Percentiles rank a stretch among this genome's conserved stretches.
These are phyloP conservation scores for Catostylus mosaicus DNA, from an alignment of 30 jellyfish, hydroid and myxozoan genomes.

Conservation along the genomic window DNA sequence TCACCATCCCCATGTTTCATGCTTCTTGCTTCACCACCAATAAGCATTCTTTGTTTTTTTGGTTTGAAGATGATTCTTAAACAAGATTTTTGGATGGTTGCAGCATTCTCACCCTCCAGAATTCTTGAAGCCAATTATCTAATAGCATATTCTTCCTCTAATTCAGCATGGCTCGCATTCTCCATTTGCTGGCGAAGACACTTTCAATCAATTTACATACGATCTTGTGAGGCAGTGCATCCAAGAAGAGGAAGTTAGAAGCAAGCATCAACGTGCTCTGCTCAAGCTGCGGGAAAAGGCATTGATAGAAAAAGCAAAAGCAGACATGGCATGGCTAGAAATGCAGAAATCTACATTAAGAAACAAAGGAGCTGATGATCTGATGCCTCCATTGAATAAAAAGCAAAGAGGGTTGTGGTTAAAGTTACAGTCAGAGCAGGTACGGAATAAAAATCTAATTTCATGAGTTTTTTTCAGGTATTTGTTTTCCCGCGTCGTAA, in stretches of 20 bases:
- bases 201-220: slow-evolving; percentile 78
- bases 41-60: too few species aligned
- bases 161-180: slow-evolving; percentile 65
- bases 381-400: slow-evolving; percentile 92
- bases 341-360: slow-evolving; percentile 74
- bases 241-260: slow-evolving; percentile 92
- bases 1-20: too few species aligned
- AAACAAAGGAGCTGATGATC: slow-evolving; percentile 86
- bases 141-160: too few species aligned
- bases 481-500: too few species aligned
- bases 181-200: slow-evolving; percentile 93
- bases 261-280: slow-evolving; percentile 90
- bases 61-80: too few species aligned
- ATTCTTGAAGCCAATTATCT: too few species aligned
- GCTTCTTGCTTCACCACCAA: too few species aligned
- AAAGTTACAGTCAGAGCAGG: slow-evolving; percentile 93
- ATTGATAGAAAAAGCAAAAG: slow-evolving; percentile 86
- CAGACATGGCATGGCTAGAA: slow-evolving; percentile 95
- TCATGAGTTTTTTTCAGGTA: too few species aligned
- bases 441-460: not conserved
- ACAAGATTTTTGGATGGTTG: too few species aligned
- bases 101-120: too few species aligned
- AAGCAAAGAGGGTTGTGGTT: slow-evolving; percentile 87
- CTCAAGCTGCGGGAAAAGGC: slow-evolving; percentile 90
- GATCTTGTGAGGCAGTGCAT: slow-evolving; percentile 88